These are phyloP conservation scores for Mimas tiliae DNA, from an alignment of 2,888 invertebrate genomes.

Conservation along the genomic window DNA sequence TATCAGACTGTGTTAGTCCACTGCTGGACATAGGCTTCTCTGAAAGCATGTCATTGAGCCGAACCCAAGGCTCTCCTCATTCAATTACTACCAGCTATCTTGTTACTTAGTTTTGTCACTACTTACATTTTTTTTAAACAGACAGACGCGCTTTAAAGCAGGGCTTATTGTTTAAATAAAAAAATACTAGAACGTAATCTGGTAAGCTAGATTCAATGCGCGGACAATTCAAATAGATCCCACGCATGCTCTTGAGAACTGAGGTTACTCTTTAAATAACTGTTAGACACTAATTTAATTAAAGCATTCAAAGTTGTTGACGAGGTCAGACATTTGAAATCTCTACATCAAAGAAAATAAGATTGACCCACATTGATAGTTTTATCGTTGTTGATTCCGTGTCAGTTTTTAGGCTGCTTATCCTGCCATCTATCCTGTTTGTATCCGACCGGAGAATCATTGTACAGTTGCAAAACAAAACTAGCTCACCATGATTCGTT, in stretches of 20 bases:
- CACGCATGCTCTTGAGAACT: slow-evolving; percentile 44
- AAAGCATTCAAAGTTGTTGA: slow-evolving; percentile 8
- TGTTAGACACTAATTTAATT: slow-evolving; percentile 17
- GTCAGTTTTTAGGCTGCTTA: background rate
- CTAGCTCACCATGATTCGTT: no score
- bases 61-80: no score
- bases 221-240: slow-evolving; percentile 53
- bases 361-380: background rate
- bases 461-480: no score
- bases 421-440: background rate
- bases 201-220: slow-evolving; percentile 42
- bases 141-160: background rate
- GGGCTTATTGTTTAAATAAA: background rate
- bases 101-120: background rate
- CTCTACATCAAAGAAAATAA: background rate
- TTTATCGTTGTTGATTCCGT: no score
- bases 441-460: no score
- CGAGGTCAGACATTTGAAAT: background rate
- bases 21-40: no score
- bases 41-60: no score
- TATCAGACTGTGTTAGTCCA: no score
- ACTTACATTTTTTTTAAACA: background rate
- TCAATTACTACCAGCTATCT: no score
- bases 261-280: background rate
- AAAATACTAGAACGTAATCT: background rate